Percentiles rank a stretch among this genome's conserved stretches.
These are phyloP conservation scores for Mesembrinibis cayennensis DNA, from an alignment of 2,113 vertebrate species.

Conservation along the genomic window DNA sequence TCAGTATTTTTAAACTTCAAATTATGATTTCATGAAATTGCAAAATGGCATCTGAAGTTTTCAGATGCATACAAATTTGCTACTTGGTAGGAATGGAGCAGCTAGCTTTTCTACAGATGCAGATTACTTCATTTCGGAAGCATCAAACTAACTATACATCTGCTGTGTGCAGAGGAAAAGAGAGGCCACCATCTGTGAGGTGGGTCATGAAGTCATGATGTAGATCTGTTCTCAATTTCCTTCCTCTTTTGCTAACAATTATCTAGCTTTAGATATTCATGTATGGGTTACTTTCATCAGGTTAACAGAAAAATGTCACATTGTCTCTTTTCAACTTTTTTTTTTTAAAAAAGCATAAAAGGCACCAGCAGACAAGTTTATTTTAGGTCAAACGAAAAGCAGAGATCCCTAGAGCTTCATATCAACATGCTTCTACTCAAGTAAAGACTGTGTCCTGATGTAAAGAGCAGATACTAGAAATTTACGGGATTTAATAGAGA, in stretches of 20 bases:
- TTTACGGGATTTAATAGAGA: background rate
- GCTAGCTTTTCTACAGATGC: background rate
- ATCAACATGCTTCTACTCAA: background rate
- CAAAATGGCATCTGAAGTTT: background rate
- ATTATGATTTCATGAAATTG: background rate
- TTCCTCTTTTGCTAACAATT: conserved; percentile 16
- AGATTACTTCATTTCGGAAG: conserved; percentile 12
- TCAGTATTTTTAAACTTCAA: background rate
- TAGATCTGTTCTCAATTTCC: conserved; percentile 22
- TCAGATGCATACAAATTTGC: background rate
- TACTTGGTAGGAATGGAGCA: background rate
- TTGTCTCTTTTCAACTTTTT: background rate
- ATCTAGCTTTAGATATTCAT: conserved; percentile 19
- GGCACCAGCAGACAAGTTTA: background rate
- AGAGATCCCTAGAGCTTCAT: background rate
- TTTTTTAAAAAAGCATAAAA: background rate
- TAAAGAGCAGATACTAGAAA: conserved; percentile 11
- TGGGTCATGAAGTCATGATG: conserved; percentile 3
- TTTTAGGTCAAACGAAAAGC: background rate
- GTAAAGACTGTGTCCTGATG: background rate
- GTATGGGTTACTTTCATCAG: background rate
- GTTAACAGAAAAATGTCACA: background rate
- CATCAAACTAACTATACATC: background rate
- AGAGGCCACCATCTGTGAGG: conserved; percentile 36
- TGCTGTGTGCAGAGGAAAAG: background rate